These are phyloP conservation scores for Sitta europaea DNA, from an alignment of 2,113 vertebrate genomes.

Conservation along the genomic window DNA sequence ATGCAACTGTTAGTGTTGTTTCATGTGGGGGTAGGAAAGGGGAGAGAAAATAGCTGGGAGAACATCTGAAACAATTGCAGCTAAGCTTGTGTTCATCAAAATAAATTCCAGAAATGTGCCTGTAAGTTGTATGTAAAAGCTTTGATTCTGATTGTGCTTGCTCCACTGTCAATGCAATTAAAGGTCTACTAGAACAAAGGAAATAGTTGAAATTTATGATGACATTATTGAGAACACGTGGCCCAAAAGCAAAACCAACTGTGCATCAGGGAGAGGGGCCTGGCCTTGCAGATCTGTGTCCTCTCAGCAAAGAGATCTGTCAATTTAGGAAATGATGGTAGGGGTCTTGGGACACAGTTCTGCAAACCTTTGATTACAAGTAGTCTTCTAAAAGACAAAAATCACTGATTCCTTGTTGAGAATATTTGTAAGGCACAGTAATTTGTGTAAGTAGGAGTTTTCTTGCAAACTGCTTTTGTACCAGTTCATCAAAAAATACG, in stretches of 20 bases:
- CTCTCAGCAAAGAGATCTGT: neutral
- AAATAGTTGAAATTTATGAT: neutral
- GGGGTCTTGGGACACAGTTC: neutral
- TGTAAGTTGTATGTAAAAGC: neutral
- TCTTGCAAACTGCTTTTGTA: neutral
- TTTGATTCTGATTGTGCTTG: neutral
- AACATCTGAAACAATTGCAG: neutral
- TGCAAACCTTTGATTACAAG: neutral
- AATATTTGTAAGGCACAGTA: neutral
- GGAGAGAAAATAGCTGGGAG: neutral
- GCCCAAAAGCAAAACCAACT: neutral
- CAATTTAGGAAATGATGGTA: neutral
- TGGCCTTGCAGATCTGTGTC: neutral
- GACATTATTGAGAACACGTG: neutral
- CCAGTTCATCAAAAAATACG: neutral
- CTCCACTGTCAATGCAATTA: neutral
- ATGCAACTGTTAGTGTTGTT: conserved; percentile 3
- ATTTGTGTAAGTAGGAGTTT: neutral
- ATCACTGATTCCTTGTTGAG: neutral
- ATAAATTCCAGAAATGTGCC: neutral
- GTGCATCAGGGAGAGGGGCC: neutral
- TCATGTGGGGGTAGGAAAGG: neutral
- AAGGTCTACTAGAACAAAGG: neutral
- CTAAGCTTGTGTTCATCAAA: neutral
- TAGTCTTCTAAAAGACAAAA: neutral